Percentiles rank a stretch among this genome's conserved stretches.
These are phyloP conservation scores for Palythoa grandis DNA, from an alignment of 92 coral and sea anemone species.

Conservation along the genomic window DNA sequence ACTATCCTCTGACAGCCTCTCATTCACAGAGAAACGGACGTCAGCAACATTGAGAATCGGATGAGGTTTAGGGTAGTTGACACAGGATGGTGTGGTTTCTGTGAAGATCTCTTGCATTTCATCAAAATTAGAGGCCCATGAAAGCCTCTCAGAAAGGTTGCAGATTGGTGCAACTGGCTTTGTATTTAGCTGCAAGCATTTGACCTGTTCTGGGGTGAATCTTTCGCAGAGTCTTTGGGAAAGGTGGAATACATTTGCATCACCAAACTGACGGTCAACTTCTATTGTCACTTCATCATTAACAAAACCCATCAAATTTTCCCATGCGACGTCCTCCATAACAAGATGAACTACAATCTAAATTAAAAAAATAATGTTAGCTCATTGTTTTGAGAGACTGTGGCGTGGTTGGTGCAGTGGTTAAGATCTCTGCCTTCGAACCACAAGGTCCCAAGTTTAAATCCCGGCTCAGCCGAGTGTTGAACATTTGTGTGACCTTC, in stretches of 20 bases:
- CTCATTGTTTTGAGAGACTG: no score
- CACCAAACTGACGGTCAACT: constrained; percentile 40
- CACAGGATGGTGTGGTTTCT: neutral
- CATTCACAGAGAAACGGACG: neutral
- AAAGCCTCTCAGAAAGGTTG: constrained; percentile 29
- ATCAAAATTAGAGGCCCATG: constrained; percentile 25
- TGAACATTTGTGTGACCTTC: no score
- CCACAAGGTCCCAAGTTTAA: no score
- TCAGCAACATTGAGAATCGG: neutral
- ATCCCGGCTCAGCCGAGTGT: no score
- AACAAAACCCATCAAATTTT: constrained; percentile 21
- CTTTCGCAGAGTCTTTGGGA: constrained; percentile 23
- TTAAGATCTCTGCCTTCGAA: no score
- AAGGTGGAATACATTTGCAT: constrained; percentile 40
- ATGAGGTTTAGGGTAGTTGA: neutral
- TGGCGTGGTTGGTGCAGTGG: no score
- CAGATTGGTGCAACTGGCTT: neutral
- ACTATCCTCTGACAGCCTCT: neutral
- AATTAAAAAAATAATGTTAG: neutral
- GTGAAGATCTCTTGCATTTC: constrained; percentile 19
- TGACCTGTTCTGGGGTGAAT: neutral
- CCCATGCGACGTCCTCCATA: neutral
- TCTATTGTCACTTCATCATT: constrained; percentile 35
- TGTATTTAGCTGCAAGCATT: neutral
- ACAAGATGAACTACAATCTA: constrained; percentile 14